Conservation (phyloP, 2,888 invertebrate species). For the Quadriops clusia region DNA sequence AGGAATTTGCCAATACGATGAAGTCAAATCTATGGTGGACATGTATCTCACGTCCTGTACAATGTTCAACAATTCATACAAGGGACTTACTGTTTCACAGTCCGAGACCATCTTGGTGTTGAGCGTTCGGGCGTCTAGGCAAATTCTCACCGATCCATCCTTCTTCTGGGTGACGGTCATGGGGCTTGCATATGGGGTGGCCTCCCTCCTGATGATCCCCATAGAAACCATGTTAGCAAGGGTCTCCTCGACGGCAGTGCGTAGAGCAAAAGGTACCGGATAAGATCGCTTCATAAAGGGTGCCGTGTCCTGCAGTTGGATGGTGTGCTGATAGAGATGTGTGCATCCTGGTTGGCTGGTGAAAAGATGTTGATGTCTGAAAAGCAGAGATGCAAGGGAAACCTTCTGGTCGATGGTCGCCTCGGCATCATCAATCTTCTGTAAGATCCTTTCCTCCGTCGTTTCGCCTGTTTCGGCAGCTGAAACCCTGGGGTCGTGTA, state of each 20-base stretch:
- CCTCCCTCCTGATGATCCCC: conserved; percentile 23
- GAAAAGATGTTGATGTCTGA: conserved; percentile 11
- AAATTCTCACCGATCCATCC: conserved; percentile 19
- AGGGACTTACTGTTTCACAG: conserved; percentile 16
- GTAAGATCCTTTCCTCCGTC: background rate
- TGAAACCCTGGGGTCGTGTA: background rate
- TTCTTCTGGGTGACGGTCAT: conserved; percentile 14
- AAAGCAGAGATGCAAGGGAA: background rate
- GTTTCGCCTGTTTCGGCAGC: background rate
- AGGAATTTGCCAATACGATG: conserved; percentile 17
- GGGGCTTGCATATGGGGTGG: conserved; percentile 19
- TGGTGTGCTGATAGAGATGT: conserved; percentile 16
- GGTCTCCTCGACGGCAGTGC: conserved; percentile 18
- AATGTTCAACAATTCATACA: conserved; percentile 14
- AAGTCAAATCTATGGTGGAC: conserved; percentile 13
- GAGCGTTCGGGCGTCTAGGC: conserved; percentile 23
- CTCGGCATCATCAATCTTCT: background rate
- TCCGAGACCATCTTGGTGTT: conserved; percentile 23
- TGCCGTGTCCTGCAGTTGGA: conserved; percentile 15
- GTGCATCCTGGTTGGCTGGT: conserved; percentile 13
- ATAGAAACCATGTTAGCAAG: conserved; percentile 20
- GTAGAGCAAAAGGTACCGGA: conserved; percentile 20
- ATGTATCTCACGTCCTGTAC: conserved; percentile 12
- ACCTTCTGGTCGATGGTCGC: background rate
- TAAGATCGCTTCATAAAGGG: conserved; percentile 20